Conservation (phyloP, 2,113 vertebrate genomes). For the Progne subis region DNA sequence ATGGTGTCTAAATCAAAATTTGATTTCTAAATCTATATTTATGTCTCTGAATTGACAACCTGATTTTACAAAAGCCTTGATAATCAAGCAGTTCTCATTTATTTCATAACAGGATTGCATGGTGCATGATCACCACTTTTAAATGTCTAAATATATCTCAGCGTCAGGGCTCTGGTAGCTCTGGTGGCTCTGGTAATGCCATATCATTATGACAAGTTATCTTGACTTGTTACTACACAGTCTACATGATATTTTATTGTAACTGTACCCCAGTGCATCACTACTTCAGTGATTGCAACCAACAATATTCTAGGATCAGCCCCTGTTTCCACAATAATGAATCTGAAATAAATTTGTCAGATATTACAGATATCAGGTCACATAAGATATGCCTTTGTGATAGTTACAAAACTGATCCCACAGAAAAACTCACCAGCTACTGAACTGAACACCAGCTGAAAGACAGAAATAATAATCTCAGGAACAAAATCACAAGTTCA, state of each 20-base stretch:
- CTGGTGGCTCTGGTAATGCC: background rate
- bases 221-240: background rate
- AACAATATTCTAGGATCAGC: background rate
- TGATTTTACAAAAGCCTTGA: background rate
- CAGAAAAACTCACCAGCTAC: background rate
- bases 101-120: background rate
- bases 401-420: background rate
- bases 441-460: background rate
- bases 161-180: background rate
- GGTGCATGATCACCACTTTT: background rate
- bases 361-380: background rate
- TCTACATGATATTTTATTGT: background rate
- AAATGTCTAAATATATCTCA: background rate
- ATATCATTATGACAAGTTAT: background rate
- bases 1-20: background rate
- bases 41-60: background rate
- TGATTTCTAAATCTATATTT: conserved; percentile 20
- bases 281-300: background rate
- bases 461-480: background rate
- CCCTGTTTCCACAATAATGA: background rate
- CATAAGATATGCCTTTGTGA: background rate
- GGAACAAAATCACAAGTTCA: background rate
- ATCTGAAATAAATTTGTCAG: background rate
- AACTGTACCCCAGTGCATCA: background rate
- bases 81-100: background rate